These are phyloP conservation scores for Cheilosia variabilis DNA, from an alignment of 2,888 invertebrate genomes.

Conservation along the genomic window DNA sequence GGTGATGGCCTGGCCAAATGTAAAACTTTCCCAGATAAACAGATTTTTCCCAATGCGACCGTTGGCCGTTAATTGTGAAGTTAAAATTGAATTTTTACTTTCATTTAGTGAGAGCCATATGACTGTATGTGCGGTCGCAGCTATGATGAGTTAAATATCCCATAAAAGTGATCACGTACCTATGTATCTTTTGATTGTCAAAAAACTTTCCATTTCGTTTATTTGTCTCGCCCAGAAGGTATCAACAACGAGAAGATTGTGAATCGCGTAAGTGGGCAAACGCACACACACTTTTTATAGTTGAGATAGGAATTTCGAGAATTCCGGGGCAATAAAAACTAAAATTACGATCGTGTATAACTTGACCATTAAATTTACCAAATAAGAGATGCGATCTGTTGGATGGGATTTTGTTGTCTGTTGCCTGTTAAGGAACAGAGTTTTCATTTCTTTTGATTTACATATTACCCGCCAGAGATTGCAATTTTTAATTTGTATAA, in stretches of 20 bases:
- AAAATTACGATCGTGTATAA: no score
- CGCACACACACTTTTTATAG: neutral
- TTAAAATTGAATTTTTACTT: conserved; percentile 51
- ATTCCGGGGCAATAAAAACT: neutral
- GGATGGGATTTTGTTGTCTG: no score
- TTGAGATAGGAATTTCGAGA: neutral
- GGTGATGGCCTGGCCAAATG: neutral
- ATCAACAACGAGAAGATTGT: no score
- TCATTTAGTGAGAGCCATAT: conserved; percentile 50
- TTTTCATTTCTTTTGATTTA: no score
- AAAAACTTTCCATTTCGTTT: conserved; percentile 56
- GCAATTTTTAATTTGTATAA: no score
- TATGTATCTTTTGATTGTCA: neutral
- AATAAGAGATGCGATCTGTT: no score
- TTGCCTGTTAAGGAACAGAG: no score
- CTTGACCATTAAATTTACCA: no score
- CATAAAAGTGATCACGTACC: neutral
- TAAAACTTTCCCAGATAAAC: conserved; percentile 47
- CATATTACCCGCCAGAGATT: no score
- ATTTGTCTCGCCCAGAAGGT: conserved; percentile 27
- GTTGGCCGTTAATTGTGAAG: conserved; percentile 43
- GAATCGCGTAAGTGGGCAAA: no score
- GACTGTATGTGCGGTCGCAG: no score
- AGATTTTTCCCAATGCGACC: conserved; percentile 24
- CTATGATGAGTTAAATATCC: neutral